A percentile compares a stretch with the other conserved stretches of the same genome.
Evolutionary conservation across 2,797 vertebrate genomes (phyloP).

Genomic region (Characodon lateralis): DNA sequence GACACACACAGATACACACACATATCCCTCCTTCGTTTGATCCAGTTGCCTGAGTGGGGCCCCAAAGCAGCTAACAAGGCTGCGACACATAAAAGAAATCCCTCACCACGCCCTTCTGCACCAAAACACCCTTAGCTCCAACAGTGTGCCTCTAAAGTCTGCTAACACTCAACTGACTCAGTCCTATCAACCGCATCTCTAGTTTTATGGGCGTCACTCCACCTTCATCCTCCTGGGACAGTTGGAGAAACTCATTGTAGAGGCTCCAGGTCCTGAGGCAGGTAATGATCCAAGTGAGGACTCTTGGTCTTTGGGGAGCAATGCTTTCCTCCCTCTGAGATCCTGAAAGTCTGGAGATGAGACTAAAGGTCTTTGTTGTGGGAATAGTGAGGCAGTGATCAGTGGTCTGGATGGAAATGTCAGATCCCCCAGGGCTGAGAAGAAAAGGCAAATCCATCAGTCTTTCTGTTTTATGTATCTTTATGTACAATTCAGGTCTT

Average conservation of each 20-base stretch:
- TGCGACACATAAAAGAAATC: slow-evolving; percentile 61
- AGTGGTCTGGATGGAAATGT: slow-evolving; percentile 69
- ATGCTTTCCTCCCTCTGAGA: slow-evolving; percentile 31
- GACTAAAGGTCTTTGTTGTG: slow-evolving; percentile 72
- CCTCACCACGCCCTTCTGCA: slow-evolving; percentile 5
- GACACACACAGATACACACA: slow-evolving; percentile 23
- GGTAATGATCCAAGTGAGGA: slow-evolving; percentile 60
- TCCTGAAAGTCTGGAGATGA: slow-evolving; percentile 55
- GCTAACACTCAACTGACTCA: slow-evolving; percentile 29
- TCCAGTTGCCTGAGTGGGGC: slow-evolving; percentile 50
- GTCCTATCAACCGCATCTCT: slow-evolving; percentile 35
- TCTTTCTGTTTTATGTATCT: slow-evolving; percentile 74
- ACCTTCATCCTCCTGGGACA: slow-evolving; percentile 33
- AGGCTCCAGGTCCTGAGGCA: slow-evolving; percentile 44
- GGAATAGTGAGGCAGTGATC: slow-evolving; percentile 54
- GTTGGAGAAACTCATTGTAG: slow-evolving; percentile 30
- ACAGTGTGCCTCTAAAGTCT: slow-evolving; percentile 44
- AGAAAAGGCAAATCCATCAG: slow-evolving; percentile 63
- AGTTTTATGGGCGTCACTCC: slow-evolving; percentile 33
- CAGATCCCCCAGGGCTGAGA: slow-evolving; percentile 60
- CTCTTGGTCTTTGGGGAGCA: slow-evolving; percentile 51
- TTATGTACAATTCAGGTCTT: slow-evolving; percentile 58
- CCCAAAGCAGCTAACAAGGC: slow-evolving; percentile 45
- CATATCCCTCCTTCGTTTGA: slow-evolving; percentile 45
- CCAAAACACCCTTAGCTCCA: slow-evolving; percentile 34